Evolutionary conservation across 2,113 vertebrate genomes (phyloP).

Genomic region (Platysteira castanea): DNA sequence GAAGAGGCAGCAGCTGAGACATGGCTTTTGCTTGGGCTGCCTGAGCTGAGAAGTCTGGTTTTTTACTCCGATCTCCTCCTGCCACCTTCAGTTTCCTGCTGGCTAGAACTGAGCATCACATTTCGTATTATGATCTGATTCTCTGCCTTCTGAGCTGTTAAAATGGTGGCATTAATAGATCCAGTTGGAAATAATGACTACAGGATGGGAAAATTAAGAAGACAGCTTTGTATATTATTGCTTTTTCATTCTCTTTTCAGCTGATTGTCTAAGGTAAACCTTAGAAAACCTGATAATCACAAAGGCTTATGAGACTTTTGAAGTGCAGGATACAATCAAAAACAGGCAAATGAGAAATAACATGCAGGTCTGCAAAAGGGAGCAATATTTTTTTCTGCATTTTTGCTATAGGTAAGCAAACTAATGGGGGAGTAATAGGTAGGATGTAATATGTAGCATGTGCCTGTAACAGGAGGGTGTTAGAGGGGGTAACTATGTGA

Average conservation of each 20-base stretch:
- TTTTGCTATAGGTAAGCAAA: not conserved
- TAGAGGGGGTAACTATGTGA: not conserved
- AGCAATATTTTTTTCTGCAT: not conserved
- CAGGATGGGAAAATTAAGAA: not conserved
- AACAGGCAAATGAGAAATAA: not conserved
- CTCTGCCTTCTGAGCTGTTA: not conserved
- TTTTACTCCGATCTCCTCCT: not conserved
- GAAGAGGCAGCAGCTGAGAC: not conserved
- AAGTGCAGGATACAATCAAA: not conserved
- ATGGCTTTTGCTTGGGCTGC: not conserved
- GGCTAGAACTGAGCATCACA: not conserved
- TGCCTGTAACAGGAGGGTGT: not conserved
- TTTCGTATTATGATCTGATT: not conserved
- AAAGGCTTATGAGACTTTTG: not conserved
- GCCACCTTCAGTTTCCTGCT: not conserved
- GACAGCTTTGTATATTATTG: not conserved
- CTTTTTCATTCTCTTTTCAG: not conserved
- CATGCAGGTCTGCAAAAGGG: not conserved
- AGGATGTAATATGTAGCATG: accelerated
- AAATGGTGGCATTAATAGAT: not conserved
- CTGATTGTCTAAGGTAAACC: not conserved
- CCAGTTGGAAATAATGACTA: not conserved
- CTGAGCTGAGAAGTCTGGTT: not conserved
- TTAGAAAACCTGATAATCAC: not conserved
- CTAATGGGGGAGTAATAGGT: not conserved